phyloP scores from a whole-genome alignment of 2,797 vertebrate species.

The Xerus rutilus region DNA sequence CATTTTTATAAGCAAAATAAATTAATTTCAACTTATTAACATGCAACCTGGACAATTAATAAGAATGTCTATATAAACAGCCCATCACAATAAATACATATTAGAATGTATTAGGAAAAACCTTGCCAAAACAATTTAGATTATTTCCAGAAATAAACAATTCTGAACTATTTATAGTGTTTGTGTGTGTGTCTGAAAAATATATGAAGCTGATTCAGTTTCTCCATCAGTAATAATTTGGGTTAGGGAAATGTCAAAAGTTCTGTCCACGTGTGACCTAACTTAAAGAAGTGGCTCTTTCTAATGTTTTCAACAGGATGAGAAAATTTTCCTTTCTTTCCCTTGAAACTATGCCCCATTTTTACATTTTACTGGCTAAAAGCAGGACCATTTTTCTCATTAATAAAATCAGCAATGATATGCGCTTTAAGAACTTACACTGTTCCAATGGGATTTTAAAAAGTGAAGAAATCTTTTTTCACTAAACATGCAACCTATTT shows the following conservation, averaged over 20 bases:
- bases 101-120: neutral
- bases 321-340: constrained; percentile 23
- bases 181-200: constrained; percentile 2
- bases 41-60: neutral
- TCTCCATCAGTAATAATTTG: neutral
- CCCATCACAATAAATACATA: neutral
- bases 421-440: neutral
- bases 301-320: constrained; percentile 34
- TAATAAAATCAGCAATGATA: constrained; percentile 21
- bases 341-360: neutral
- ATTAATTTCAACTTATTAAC: constrained; percentile 7
- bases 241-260: neutral
- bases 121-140: neutral
- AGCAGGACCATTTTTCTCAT: constrained; percentile 19
- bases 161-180: constrained; percentile 32
- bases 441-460: constrained; percentile 11
- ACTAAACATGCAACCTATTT: constrained; percentile 47
- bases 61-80: constrained; percentile 35
- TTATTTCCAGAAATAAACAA: constrained; percentile 46
- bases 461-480: constrained; percentile 28
- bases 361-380: constrained; percentile 12
- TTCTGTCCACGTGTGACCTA: neutral
- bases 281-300: neutral
- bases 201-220: neutral
- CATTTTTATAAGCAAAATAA: constrained; percentile 36